Conservation (phyloP, 2,888 invertebrate species). For the Actias luna region DNA sequence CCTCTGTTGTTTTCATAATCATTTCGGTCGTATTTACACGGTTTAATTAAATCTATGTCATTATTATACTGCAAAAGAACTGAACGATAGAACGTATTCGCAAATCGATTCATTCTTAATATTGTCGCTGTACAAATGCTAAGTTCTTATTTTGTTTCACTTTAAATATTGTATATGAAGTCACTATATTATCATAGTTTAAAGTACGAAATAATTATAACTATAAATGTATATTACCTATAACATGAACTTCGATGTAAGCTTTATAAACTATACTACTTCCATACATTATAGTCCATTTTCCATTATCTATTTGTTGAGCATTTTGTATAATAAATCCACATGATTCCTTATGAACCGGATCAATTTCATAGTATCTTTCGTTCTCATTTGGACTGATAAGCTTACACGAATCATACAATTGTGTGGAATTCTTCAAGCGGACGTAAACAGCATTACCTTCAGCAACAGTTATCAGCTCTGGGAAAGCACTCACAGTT, state of each 20-base stretch:
- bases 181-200: not conserved
- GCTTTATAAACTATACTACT: constrained; percentile 47
- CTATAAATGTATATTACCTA: constrained; percentile 40
- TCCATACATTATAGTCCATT: constrained; percentile 59
- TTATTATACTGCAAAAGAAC: no score
- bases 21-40: no score
- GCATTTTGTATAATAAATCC: constrained; percentile 49
- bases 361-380: constrained; percentile 34
- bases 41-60: no score
- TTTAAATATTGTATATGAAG: not conserved
- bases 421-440: constrained; percentile 39
- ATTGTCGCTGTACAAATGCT: not conserved
- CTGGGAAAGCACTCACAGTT: constrained; percentile 42
- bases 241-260: constrained; percentile 42
- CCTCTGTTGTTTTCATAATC: no score
- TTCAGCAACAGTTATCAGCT: constrained; percentile 40
- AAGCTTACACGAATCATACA: constrained; percentile 51
- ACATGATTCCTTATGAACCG: constrained; percentile 39
- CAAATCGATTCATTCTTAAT: no score
- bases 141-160: not conserved
- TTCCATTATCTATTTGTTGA: constrained; percentile 38
- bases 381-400: constrained; percentile 37
- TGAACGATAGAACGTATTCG: no score
- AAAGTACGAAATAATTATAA: not conserved
- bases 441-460: constrained; percentile 54